Conservation (phyloP, 2,797 vertebrate genomes). For the Eulemur mongoz region DNA sequence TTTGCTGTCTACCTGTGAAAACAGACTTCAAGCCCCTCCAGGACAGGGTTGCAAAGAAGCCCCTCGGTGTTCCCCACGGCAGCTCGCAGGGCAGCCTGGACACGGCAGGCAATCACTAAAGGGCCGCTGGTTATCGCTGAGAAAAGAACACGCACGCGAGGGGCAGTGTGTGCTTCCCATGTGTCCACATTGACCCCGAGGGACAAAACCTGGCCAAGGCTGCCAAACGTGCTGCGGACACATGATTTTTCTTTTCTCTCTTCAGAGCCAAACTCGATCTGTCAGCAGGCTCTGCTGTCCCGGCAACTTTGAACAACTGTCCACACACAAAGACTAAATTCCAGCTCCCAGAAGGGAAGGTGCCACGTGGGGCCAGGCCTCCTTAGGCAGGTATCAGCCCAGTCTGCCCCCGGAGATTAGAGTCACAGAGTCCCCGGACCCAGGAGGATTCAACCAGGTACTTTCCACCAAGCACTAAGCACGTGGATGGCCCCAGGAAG, state of each 20-base stretch:
- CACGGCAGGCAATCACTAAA: background rate
- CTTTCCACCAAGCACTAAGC: background rate
- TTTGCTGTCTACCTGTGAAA: background rate
- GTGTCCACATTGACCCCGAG: background rate
- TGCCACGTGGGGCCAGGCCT: background rate
- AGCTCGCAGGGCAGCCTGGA: background rate
- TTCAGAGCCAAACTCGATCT: background rate
- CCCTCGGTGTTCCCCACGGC: background rate
- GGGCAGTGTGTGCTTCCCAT: background rate
- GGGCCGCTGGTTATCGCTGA: background rate
- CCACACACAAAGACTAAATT: background rate
- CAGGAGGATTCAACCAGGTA: background rate
- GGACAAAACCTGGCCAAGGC: background rate
- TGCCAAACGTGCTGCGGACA: background rate
- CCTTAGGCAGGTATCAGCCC: background rate
- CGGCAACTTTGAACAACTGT: background rate
- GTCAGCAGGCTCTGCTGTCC: background rate
- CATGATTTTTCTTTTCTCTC: background rate
- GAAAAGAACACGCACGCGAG: background rate
- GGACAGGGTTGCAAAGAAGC: background rate
- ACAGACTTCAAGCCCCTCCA: background rate
- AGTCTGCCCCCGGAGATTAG: background rate
- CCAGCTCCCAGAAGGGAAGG: background rate
- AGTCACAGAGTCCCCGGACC: background rate
- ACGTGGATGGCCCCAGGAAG: background rate